Evolutionary conservation across 2,888 invertebrate genomes (phyloP).

Genomic region (Dasypolia templi): DNA sequence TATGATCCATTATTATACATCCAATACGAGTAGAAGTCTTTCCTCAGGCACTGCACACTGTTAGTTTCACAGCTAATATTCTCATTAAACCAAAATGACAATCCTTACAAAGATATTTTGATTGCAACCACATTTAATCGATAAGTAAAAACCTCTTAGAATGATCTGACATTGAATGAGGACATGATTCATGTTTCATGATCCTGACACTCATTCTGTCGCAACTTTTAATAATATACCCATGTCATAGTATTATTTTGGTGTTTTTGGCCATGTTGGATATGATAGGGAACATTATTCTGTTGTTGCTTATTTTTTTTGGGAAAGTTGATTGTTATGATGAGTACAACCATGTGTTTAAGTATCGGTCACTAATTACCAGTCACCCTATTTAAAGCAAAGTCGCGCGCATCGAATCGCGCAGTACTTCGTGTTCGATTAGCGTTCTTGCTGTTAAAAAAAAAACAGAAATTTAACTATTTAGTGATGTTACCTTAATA

Average conservation of each 20-base stretch:
- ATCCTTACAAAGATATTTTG: background rate
- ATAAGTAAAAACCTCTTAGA: slow-evolving; percentile 9
- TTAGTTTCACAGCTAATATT: background rate
- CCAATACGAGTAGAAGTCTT: background rate
- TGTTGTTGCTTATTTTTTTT: no score
- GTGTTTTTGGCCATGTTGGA: slow-evolving; percentile 43
- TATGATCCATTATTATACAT: no score
- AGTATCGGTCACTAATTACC: no score
- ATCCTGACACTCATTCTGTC: no score
- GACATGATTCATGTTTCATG: no score
- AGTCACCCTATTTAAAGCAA: no score
- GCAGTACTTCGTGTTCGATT: no score
- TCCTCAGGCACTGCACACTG: background rate
- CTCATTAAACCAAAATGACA: background rate
- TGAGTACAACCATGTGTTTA: no score
- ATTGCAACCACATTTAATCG: slow-evolving; percentile 2
- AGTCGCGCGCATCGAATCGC: no score
- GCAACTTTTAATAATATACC: slow-evolving; percentile 48
- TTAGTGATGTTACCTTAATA: slow-evolving; percentile 44
- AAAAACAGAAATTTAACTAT: slow-evolving; percentile 28
- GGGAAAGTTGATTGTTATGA: no score
- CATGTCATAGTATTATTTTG: slow-evolving; percentile 37
- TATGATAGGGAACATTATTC: slow-evolving; percentile 38
- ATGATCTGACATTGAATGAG: no score
- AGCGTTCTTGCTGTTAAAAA: no score